phyloP scores from a whole-genome alignment of 2,888 invertebrate genomes.

The Polietes domitor region DNA sequence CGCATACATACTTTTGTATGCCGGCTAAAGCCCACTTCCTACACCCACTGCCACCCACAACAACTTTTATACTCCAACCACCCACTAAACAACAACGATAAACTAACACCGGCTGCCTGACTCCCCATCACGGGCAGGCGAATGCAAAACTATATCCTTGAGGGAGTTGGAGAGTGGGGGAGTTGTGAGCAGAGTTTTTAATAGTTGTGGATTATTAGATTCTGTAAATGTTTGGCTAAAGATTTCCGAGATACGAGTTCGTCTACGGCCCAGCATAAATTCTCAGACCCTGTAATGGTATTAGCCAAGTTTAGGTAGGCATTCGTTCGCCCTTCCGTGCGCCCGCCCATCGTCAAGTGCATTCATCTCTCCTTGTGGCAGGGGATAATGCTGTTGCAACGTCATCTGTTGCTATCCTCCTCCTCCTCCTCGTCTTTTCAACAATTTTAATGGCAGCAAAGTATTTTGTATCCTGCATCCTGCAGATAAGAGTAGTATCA shows the following conservation, averaged over 20 bases:
- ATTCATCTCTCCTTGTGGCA: not conserved
- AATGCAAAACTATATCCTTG: not conserved
- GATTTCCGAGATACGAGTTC: constrained; percentile 42
- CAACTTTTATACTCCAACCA: not conserved
- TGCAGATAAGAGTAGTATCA: constrained; percentile 20
- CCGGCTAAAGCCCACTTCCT: not conserved
- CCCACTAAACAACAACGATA: not conserved
- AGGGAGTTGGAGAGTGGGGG: not conserved
- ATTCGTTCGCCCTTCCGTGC: not conserved
- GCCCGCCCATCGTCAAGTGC: not conserved
- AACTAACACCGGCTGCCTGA: not conserved
- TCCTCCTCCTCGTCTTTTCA: not conserved
- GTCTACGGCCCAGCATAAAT: not conserved
- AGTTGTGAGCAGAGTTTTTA: constrained; percentile 29
- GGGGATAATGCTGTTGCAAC: not conserved
- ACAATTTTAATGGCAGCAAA: constrained; percentile 23
- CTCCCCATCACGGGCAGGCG: not conserved
- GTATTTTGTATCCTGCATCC: constrained; percentile 16
- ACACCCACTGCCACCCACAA: constrained; percentile 9
- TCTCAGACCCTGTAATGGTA: too few species aligned
- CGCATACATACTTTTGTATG: not conserved
- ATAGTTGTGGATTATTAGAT: constrained; percentile 52
- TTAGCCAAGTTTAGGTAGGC: not conserved
- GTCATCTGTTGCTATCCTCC: not conserved
- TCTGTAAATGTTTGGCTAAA: constrained; percentile 58